Evolutionary conservation across 2,797 vertebrate genomes (phyloP).

Genomic region (Taenioides sp.): DNA sequence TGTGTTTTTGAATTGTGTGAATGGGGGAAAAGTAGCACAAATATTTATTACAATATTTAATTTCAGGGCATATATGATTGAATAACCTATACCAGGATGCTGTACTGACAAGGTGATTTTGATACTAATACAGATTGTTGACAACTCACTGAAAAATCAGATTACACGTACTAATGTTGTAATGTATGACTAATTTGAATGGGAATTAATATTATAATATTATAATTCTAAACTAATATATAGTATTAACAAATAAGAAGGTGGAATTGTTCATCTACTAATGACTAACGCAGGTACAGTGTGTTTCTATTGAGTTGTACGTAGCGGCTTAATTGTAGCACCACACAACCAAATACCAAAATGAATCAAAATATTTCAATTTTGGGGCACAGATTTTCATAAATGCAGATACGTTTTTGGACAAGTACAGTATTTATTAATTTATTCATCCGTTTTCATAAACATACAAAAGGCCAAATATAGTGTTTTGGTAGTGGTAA

Average conservation of each 20-base stretch:
- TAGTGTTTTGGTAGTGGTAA: too few relatives aligned
- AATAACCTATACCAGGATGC: constrained; percentile 35
- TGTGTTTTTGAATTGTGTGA: constrained; percentile 38
- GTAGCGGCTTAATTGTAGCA: constrained; percentile 56
- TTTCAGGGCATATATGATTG: constrained; percentile 42
- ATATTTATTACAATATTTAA: constrained; percentile 36
- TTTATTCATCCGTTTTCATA: background rate
- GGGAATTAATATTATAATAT: background rate
- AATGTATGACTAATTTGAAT: constrained; percentile 32
- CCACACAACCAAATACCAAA: constrained; percentile 1
- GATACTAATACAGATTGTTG: constrained; percentile 44
- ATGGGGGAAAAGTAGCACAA: constrained; percentile 62
- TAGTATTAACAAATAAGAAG: too few relatives aligned
- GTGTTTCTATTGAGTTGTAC: constrained; percentile 24
- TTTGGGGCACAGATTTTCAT: background rate
- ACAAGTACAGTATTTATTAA: background rate
- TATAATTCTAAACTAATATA: background rate
- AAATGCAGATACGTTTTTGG: background rate
- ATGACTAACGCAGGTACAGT: constrained; percentile 2
- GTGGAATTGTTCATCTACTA: background rate
- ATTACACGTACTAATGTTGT: constrained; percentile 55
- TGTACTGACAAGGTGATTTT: constrained; percentile 31
- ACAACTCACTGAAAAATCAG: constrained; percentile 18
- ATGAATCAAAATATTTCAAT: background rate
- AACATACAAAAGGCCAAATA: too few relatives aligned